These are phyloP conservation scores for Arctocebus calabarensis DNA, from an alignment of 2,797 vertebrate genomes.

Conservation along the genomic window DNA sequence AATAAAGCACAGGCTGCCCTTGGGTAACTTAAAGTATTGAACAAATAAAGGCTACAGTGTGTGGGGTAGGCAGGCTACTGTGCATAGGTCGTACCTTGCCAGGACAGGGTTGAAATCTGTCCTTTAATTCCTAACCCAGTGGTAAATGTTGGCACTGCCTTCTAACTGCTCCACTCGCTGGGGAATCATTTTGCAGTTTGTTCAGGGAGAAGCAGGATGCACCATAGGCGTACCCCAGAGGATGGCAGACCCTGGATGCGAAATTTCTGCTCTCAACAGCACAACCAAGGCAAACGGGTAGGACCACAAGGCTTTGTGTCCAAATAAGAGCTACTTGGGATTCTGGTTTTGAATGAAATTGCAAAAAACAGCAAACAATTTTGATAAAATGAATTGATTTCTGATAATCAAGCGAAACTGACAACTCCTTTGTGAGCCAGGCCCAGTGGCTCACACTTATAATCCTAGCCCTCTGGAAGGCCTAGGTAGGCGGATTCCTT, in stretches of 20 bases:
- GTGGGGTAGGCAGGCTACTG: neutral
- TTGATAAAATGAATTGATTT: neutral
- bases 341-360: neutral
- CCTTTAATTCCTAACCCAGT: neutral
- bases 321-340: neutral
- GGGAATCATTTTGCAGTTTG: neutral
- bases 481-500: too few species aligned
- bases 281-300: neutral
- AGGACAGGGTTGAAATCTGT: neutral
- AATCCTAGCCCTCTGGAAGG: too few species aligned
- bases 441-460: too few species aligned
- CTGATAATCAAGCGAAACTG: neutral
- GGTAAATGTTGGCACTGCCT: neutral
- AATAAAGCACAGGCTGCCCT: neutral
- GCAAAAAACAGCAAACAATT: conserved; percentile 25
- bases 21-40: neutral
- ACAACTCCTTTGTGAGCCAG: too few species aligned
- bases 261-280: neutral
- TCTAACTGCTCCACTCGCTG: neutral
- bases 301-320: neutral
- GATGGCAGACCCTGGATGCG: neutral
- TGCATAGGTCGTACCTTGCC: neutral
- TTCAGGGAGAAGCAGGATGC: neutral
- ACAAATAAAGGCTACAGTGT: neutral
- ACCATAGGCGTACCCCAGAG: neutral